Evolutionary conservation across 2,888 invertebrate species (phyloP), one percentile per base, ranked within the genome.

Genomic region (Epinotia brunnichana): DNA sequence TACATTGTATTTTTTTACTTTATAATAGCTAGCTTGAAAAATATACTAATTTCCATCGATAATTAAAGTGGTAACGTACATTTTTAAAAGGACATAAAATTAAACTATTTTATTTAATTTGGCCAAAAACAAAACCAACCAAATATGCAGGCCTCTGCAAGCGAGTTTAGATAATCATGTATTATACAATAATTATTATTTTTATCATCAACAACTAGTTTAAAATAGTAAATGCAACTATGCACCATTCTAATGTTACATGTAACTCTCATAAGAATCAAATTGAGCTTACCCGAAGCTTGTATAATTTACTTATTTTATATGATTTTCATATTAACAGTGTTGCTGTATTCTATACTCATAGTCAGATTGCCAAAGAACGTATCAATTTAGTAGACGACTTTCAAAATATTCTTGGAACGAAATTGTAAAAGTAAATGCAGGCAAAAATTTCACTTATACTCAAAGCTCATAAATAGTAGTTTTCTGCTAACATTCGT

Each of bases 251-350:
- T 63, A 63, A 21, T 35, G 35, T 51, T 66, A 60, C 48, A 59
- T 13, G 48, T 72, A 70, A 71, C 63, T 72, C 41, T 64, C 82
- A 81, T 80, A 78, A 80, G 77, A 77, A 76, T 72, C 68, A 59
- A 78, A 81, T 81, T 81, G 81, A 82, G 80, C 81, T 81, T 74
- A 66, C 19, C 72, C 10, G 70, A 72, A 73, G 70, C 62, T 57
- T 63, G 17, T 68, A 56, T 11, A 48, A 15, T 51, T 51, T 11
- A 39, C 13, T 51, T 67, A 24, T 72, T 21, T 19, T 21, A 39
- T 24, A 41, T 3, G 60, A 44, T 54, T 67, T 61, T 61, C 67
- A 56, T 67, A 57, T 56, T 60, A 54, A 44, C 35, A 67, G 19
- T 35, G 21, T 19, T 64, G 1, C 24, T 24, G n/a, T 48, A 11